Conservation (phyloP, 2,113 vertebrate species). For the Vulpes lagopus region DNA sequence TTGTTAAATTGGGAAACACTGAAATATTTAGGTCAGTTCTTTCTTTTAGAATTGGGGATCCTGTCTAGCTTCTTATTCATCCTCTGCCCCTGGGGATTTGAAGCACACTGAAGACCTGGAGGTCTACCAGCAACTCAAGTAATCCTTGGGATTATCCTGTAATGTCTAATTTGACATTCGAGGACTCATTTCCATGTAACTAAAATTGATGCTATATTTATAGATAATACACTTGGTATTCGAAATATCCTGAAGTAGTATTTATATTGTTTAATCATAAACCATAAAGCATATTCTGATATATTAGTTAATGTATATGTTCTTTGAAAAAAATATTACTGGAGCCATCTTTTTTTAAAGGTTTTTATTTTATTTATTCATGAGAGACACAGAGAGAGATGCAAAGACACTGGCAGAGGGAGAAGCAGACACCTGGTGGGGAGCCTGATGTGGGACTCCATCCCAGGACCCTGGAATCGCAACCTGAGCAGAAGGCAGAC, state of each 20-base stretch:
- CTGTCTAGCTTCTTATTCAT: neutral
- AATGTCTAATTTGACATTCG: neutral
- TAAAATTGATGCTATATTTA: conserved; percentile 7
- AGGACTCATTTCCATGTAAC: neutral
- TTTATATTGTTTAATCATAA: conserved; percentile 33
- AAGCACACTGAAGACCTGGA: neutral
- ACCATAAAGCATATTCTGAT: neutral
- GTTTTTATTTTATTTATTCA: no score
- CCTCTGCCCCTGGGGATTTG: neutral
- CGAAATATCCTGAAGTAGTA: neutral
- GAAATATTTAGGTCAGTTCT: neutral
- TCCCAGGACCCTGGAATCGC: no score
- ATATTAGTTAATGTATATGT: neutral
- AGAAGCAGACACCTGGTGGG: no score
- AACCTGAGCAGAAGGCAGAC: no score
- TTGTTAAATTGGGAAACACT: neutral
- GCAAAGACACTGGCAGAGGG: no score
- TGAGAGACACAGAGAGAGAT: no score
- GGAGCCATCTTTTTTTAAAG: no score
- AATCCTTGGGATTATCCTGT: neutral
- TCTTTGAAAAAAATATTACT: neutral
- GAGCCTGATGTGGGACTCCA: no score
- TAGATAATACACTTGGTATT: neutral
- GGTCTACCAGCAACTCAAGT: neutral
- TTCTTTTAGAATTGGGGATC: neutral